Percentiles rank a stretch among this genome's conserved stretches.
Evolutionary conservation across 2,797 vertebrate genomes (phyloP).

Genomic region (Ciconia nigra): DNA sequence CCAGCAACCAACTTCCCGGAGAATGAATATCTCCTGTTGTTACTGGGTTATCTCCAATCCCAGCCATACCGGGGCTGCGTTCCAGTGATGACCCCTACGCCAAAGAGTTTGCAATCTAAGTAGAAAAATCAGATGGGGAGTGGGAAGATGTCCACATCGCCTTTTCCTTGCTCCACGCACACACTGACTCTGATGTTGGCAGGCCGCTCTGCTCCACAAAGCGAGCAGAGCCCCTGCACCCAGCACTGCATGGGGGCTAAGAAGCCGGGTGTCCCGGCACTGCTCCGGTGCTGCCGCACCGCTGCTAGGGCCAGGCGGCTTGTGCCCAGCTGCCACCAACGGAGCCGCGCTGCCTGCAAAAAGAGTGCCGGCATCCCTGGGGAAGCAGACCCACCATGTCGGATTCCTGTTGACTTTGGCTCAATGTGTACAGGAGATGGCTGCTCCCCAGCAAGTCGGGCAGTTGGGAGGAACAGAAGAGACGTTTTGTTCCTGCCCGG

Average conservation of each 20-base stretch:
- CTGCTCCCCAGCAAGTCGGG: neutral
- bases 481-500: neutral
- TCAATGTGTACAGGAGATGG: neutral
- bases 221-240: neutral
- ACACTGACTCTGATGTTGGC: neutral
- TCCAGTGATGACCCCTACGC: neutral
- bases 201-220: neutral
- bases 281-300: neutral
- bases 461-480: neutral
- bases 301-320: neutral
- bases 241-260: rapidly evolving
- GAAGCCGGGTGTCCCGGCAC: neutral
- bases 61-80: rapidly evolving
- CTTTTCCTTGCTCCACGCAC: neutral
- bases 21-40: neutral
- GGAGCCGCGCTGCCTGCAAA: neutral
- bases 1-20: neutral
- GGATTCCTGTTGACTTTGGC: neutral
- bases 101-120: neutral
- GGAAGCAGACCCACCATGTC: neutral
- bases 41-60: neutral
- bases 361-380: neutral
- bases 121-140: neutral
- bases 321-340: neutral
- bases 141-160: neutral